Evolutionary conservation across 2,797 vertebrate species (phyloP).

Genomic region (Falco berigora): DNA sequence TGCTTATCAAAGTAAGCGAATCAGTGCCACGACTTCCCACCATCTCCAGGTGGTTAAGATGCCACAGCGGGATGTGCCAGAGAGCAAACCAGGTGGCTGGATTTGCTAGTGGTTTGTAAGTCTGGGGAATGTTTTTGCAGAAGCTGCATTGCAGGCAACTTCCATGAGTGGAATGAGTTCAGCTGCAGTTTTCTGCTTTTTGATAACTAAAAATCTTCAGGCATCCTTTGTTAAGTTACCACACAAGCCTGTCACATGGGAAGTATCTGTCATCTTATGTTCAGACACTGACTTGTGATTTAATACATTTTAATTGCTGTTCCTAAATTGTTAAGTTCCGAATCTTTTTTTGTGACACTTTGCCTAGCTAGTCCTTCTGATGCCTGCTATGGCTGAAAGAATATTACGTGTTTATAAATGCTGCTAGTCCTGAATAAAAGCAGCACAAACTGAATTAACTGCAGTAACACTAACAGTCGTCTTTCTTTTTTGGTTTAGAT

Average conservation of each 20-base stretch:
- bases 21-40: accelerated
- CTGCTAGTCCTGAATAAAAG: accelerated
- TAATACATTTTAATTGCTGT: background rate
- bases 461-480: background rate
- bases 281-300: background rate
- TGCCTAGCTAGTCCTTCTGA: background rate
- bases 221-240: background rate
- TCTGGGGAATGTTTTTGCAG: background rate
- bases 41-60: background rate
- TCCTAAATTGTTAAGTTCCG: background rate
- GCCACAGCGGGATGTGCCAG: background rate
- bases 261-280: accelerated
- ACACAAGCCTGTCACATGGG: too few species aligned
- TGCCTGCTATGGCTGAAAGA: background rate
- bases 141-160: background rate
- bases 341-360: background rate
- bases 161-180: background rate
- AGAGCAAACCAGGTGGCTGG: background rate
- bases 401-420: accelerated
- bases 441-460: accelerated
- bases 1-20: background rate
- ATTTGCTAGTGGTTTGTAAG: background rate
- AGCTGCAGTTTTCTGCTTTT: background rate
- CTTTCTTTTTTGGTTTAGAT: conserved; percentile 76
- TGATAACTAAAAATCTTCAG: background rate